Conservation (phyloP, 2,113 vertebrate species). For the Smithornis capensis region DNA sequence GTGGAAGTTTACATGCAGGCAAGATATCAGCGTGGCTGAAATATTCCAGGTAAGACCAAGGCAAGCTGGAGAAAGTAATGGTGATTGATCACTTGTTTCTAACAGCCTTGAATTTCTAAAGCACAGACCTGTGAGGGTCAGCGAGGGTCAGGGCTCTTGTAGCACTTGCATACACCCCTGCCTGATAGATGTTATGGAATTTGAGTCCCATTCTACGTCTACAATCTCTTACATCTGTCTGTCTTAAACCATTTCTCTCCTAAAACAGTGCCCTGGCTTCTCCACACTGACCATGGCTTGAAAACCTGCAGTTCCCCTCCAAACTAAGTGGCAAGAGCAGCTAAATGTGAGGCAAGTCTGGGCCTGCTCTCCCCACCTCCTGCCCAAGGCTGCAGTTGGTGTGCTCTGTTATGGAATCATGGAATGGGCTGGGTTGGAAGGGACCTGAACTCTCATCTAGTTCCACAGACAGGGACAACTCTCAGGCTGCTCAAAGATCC, state of each 20-base stretch:
- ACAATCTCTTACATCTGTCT: fast-evolving
- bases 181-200: fast-evolving
- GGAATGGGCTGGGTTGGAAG: background rate
- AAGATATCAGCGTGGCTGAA: background rate
- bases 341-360: background rate
- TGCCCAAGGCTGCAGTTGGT: background rate
- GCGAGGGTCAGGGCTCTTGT: background rate
- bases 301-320: background rate
- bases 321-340: background rate
- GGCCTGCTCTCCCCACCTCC: background rate
- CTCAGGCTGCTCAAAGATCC: background rate
- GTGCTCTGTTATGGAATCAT: background rate
- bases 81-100: background rate
- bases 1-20: background rate
- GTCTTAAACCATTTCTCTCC: background rate
- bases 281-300: background rate
- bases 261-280: background rate
- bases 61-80: background rate
- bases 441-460: background rate
- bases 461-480: background rate
- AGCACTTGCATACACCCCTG: fast-evolving
- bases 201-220: background rate
- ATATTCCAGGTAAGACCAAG: background rate
- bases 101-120: background rate
- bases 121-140: background rate